Evolutionary conservation across 1,140 invertebrate species (phyloP).

Genomic region (Trissolcus basalis): DNA sequence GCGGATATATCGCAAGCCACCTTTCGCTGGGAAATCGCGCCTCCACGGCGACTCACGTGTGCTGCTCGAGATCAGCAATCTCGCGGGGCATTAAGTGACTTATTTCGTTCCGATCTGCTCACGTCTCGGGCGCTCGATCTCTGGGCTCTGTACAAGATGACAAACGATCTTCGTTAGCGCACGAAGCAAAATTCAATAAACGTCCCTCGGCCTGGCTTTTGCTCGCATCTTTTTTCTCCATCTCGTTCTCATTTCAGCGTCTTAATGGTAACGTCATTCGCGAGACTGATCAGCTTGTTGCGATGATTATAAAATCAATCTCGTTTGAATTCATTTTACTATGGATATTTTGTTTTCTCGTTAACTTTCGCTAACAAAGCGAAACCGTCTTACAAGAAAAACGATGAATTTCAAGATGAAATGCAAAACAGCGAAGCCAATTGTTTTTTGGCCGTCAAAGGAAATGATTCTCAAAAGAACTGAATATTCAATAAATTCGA

Average conservation of each 20-base stretch:
- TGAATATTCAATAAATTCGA: no score
- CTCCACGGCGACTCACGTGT: slow-evolving; percentile 21
- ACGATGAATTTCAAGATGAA: no score
- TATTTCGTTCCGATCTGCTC: slow-evolving; percentile 32
- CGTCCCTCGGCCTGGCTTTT: not conserved
- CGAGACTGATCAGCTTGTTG: no score
- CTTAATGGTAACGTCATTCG: not conserved
- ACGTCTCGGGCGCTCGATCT: slow-evolving; percentile 3
- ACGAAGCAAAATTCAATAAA: slow-evolving; percentile 23
- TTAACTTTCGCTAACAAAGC: no score
- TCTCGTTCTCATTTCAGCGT: not conserved
- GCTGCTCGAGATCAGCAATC: slow-evolving; percentile 30
- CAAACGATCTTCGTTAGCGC: slow-evolving; percentile 45
- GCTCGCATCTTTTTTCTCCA: not conserved
- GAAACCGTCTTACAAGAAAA: no score
- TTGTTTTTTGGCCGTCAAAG: no score
- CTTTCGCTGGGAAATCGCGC: slow-evolving; percentile 54
- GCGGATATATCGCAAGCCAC: slow-evolving; percentile 53
- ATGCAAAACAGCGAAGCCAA: no score
- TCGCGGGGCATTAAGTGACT: slow-evolving; percentile 39
- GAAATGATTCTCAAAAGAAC: no score
- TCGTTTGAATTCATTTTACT: no score
- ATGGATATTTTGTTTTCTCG: no score
- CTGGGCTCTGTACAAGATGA: slow-evolving; percentile 21
- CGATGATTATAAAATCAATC: no score